Base-by-base conservation (phyloP, 2,113 vertebrate genomes). In the Glaucidium brasilianum region DNA sequence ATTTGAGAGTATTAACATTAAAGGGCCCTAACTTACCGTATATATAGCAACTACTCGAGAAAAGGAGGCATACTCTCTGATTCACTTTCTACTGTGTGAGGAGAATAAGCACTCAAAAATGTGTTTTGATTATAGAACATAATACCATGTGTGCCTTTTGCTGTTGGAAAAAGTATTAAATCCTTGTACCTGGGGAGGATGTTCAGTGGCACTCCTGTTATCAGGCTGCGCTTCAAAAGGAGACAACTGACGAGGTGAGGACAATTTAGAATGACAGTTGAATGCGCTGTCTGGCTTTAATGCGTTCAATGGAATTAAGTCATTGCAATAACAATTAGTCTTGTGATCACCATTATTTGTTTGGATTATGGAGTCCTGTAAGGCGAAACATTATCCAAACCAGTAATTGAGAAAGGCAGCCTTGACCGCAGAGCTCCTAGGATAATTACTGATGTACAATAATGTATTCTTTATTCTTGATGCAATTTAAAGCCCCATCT, bases 151-250 rank as follows among this genome's bases (percentile, higher is more conserved):
- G 97, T 98, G 90, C 97, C 98, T 27, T 98, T 98, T 83, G 96
- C 98, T 74, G 85, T 98, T 95, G 98, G 98, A 97, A 99, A 98
- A 97, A 99, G 99, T 56, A n/a, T 99, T 45, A 99, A 98, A 59
- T 99, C 99, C 20, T 98, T 99, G 68, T 99, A 99, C 95, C 98
- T 99, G 93, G 99, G 99, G 64, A 99, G 99, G 85, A 99, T 99
- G 98, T 99, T 99, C 97, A 99, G 99, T 0, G 99, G 98, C 5
- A 98, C 98, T 26, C 99, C 99, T 0, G 99, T 99, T 73, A 98
- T 99, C 94, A 97, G 98, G 68, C 98, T 99, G 27, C 98, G 98
- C 76, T 99, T 99, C 96, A 99, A 99, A 53, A 98, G 99, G 93
- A 98, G 97, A 63, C 98, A 99, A 68, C 98, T 98, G 13, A 99